phyloP scores from a whole-genome alignment of 2,888 invertebrate genomes.

The Phymatocera aterrima region DNA sequence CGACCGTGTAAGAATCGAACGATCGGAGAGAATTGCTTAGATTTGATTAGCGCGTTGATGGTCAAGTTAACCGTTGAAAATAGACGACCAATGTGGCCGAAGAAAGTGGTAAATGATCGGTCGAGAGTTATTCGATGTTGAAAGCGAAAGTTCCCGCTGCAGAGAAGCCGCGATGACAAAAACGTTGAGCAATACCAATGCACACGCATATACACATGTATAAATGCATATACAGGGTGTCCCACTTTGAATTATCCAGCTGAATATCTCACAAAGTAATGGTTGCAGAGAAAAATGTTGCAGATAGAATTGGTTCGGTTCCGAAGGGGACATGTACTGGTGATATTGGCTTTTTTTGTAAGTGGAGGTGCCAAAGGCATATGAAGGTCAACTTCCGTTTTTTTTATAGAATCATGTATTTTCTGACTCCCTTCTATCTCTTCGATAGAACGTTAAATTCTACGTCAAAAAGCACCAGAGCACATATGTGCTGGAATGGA shows the following conservation, averaged over 20 bases:
- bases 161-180: conserved; percentile 37
- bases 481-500: no score
- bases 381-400: conserved; percentile 1
- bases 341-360: background rate
- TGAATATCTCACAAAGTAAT: background rate
- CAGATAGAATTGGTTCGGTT: background rate
- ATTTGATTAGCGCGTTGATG: conserved; percentile 20
- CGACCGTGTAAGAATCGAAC: background rate
- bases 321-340: no score
- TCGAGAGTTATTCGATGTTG: conserved; percentile 54
- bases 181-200: conserved; percentile 12
- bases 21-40: background rate
- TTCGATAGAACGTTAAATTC: background rate
- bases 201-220: background rate
- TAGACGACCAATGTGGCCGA: conserved; percentile 50
- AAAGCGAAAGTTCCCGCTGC: conserved; percentile 63
- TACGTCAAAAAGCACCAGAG: background rate
- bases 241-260: background rate
- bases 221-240: background rate
- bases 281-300: background rate
- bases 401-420: background rate
- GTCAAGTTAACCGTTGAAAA: conserved; percentile 50
- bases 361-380: background rate
- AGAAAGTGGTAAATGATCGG: conserved; percentile 57
- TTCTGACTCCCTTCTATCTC: background rate